phyloP scores from a whole-genome alignment of 2,888 invertebrate genomes.

The Pristionchus entomophagus region DNA sequence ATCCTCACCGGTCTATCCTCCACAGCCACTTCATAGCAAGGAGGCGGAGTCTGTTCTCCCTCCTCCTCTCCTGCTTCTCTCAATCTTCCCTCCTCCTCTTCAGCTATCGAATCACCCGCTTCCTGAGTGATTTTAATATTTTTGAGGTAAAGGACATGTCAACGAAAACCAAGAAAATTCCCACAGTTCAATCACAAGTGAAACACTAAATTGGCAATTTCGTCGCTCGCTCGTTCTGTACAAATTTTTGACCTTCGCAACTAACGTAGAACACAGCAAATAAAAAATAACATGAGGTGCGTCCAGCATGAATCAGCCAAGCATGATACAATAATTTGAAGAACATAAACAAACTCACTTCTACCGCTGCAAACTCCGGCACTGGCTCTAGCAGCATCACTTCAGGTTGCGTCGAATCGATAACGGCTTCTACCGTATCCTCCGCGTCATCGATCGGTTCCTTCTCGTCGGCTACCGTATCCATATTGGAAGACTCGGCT shows the following conservation, averaged over 20 bases:
- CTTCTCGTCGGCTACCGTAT: neutral
- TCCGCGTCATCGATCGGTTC: neutral
- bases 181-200: too few relatives aligned
- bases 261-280: too few relatives aligned
- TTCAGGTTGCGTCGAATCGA: neutral
- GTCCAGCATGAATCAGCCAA: neutral
- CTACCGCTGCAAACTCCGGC: neutral
- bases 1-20: conserved; percentile 16
- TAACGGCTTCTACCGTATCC: conserved; percentile 5
- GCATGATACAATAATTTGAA: neutral
- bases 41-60: neutral
- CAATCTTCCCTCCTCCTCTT: conserved; percentile 19
- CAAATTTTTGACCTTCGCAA: neutral
- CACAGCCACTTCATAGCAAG: neutral
- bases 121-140: neutral
- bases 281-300: neutral
- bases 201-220: neutral
- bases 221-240: neutral
- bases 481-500: neutral
- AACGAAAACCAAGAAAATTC: neutral
- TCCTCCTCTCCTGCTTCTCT: neutral
- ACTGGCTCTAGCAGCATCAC: conserved; percentile 7
- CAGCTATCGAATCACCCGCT: neutral
- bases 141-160: neutral
- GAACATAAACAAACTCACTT: neutral